phyloP scores from a whole-genome alignment of 1,140 invertebrate genomes.

The Oncopodura yosiiana region DNA sequence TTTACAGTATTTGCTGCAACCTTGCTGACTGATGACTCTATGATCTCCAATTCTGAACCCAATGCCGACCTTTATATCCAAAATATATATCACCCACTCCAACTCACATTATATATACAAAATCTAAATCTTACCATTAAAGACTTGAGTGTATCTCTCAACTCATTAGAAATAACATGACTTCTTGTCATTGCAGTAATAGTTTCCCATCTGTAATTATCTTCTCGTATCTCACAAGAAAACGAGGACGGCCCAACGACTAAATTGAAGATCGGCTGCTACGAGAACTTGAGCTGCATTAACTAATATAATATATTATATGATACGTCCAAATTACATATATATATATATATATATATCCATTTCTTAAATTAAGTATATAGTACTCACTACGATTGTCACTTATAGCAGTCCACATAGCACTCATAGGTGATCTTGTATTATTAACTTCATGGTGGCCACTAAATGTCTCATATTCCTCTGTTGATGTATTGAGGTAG shows the following conservation, averaged over 20 bases:
- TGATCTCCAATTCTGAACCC: slow-evolving; percentile 29
- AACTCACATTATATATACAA: no score
- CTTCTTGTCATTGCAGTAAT: slow-evolving; percentile 5
- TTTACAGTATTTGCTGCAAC: no score
- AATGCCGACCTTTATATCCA: no score
- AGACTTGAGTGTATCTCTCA: slow-evolving; percentile 15
- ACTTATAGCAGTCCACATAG: no score
- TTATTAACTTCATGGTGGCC: not conserved
- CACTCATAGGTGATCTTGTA: no score
- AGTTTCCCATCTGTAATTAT: slow-evolving; percentile 12
- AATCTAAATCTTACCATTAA: no score
- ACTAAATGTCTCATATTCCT: not conserved
- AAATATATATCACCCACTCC: no score
- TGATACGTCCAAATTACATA: not conserved
- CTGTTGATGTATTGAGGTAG: not conserved
- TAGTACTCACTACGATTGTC: no score
- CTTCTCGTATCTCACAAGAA: slow-evolving; percentile 6
- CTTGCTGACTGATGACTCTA: not conserved
- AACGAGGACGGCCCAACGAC: slow-evolving; percentile 11
- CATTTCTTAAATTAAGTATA: not conserved
- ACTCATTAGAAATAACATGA: slow-evolving; percentile 4
- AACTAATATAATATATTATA: not conserved
- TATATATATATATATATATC: not conserved
- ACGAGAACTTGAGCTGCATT: no score
- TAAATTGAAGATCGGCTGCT: slow-evolving; percentile 13